These are phyloP conservation scores for Bufotes viridis DNA, from an alignment of 2,797 vertebrate genomes.

Conservation along the genomic window DNA sequence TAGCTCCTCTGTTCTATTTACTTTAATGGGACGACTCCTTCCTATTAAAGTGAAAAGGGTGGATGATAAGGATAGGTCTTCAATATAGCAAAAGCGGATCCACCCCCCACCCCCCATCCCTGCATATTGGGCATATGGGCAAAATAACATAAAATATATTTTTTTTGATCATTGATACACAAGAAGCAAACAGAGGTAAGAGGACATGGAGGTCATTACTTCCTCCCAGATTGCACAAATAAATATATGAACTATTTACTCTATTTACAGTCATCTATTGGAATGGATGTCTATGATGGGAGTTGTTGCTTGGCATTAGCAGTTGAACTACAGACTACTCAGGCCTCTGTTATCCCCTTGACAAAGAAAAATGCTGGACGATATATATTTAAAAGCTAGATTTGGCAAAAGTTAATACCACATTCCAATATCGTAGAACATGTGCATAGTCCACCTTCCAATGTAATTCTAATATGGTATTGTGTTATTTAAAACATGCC, in stretches of 20 bases:
- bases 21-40: no score
- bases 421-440: slow-evolving; percentile 32
- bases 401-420: slow-evolving; percentile 24
- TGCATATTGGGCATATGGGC: no score
- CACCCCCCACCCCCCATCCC: no score
- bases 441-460: slow-evolving; percentile 8
- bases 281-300: not conserved
- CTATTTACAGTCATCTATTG: not conserved
- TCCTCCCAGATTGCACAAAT: not conserved
- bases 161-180: no score
- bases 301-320: slow-evolving; percentile 6
- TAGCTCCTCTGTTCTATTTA: no score
- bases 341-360: not conserved
- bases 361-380: slow-evolving; percentile 32
- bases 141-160: no score
- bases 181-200: not conserved
- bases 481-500: slow-evolving; percentile 10
- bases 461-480: not conserved
- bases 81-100: no score
- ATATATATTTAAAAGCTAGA: not conserved
- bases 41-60: no score
- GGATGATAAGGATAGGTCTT: no score
- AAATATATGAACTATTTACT: not conserved
- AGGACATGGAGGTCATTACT: not conserved
- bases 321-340: not conserved